Conservation (phyloP, 92 coral and sea anemone genomes). For the Paramuricea clavata region DNA sequence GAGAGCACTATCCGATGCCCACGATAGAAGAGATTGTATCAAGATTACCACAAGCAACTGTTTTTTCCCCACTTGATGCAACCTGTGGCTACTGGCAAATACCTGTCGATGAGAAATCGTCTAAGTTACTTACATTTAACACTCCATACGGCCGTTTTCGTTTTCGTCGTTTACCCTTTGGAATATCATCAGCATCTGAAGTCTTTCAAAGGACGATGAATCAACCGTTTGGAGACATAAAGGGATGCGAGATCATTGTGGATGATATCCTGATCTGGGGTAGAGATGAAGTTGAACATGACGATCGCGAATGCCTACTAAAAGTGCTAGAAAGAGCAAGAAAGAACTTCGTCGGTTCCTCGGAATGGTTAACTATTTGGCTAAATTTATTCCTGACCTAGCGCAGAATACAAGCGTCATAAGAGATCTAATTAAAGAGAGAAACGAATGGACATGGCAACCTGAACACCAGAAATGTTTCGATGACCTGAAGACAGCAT, state of each 20-base stretch:
- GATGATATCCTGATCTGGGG: slow-evolving; percentile 10
- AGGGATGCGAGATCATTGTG: slow-evolving; percentile 18
- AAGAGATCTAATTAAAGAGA: background rate
- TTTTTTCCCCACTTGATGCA: background rate
- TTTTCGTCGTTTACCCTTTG: background rate
- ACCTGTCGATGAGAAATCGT: background rate
- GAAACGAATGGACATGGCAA: slow-evolving; percentile 19
- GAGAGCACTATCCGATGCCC: slow-evolving; percentile 30
- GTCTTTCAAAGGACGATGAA: background rate
- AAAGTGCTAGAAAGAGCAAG: slow-evolving; percentile 25
- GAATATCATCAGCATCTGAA: background rate
- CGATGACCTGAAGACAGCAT: background rate
- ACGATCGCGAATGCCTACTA: background rate
- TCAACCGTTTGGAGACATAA: background rate
- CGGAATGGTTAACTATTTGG: slow-evolving; percentile 65
- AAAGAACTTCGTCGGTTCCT: slow-evolving; percentile 61
- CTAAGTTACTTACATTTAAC: background rate
- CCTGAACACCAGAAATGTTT: slow-evolving; percentile 7
- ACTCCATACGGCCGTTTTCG: background rate
- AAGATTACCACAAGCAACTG: slow-evolving; percentile 1
- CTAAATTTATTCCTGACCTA: background rate
- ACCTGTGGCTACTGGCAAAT: background rate
- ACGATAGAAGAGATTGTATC: slow-evolving; percentile 7
- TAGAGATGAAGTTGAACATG: background rate
- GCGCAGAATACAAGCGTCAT: slow-evolving; percentile 8